Conservation (phyloP, 2,888 invertebrate genomes). For the Drosophila monieri region DNA sequence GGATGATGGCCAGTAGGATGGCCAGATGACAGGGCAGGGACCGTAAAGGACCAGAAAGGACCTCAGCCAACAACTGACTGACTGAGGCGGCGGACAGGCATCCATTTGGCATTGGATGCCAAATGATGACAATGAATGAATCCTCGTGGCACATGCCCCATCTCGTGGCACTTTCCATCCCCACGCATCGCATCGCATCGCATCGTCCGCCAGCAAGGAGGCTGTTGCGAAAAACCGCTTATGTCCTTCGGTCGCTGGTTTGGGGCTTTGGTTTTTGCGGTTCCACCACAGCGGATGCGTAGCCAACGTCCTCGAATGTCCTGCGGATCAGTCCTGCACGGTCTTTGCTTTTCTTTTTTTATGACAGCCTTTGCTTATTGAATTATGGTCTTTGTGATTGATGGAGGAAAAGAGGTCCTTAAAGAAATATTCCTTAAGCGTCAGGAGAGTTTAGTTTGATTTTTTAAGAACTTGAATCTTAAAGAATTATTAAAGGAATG, state of each 20-base stretch:
- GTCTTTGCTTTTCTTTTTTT: neutral
- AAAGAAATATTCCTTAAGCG: neutral
- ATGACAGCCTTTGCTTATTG: slow-evolving; percentile 14
- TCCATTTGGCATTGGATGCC: slow-evolving; percentile 48
- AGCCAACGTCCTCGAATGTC: slow-evolving; percentile 23
- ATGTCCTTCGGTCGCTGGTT: slow-evolving; percentile 42
- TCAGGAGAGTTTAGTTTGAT: no score
- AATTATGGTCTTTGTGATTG: slow-evolving; percentile 31
- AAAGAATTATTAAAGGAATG: no score
- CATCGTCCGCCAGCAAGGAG: neutral
- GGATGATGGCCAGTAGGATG: no score
- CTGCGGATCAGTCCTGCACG: slow-evolving; percentile 19
- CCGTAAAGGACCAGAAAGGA: neutral
- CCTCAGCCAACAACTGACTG: slow-evolving; percentile 1
- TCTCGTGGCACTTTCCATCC: slow-evolving; percentile 12
- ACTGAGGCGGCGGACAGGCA: slow-evolving; percentile 25
- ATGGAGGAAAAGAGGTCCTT: neutral
- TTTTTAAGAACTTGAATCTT: no score
- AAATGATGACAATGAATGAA: slow-evolving; percentile 64
- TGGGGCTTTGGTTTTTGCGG: slow-evolving; percentile 81
- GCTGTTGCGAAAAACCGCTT: slow-evolving; percentile 1
- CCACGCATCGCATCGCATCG: no score
- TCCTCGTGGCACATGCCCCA: slow-evolving; percentile 62
- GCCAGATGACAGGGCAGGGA: slow-evolving; percentile 2
- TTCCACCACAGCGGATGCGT: slow-evolving; percentile 71